Base-by-base conservation (phyloP, 2,797 vertebrate genomes). In the Coregonus suidteri region DNA sequence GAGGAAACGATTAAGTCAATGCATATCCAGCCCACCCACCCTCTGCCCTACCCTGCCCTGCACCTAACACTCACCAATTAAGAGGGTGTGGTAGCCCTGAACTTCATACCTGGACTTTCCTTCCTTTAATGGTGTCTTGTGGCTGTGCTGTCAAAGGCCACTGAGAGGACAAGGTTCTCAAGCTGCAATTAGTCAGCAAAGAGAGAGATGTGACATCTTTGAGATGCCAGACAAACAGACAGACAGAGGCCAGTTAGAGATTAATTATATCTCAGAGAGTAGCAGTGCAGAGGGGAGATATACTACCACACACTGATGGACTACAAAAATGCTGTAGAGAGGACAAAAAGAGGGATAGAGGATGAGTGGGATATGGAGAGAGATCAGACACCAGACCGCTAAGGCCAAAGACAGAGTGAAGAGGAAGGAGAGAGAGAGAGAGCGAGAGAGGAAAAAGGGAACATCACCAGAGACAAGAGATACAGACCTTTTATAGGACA, bases 371-470 rank as follows among this genome's bases (percentile, higher is more conserved):
- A 89, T 81, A 82, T 84, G 0, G 41, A 47, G 3, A 89, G 87
- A 81, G 88, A 62, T 6, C 80, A 82, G 79, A 85, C 67, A 82
- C 56, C 20, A 62, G n/a, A 62, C 59, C 20, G 59, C 20, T 25
- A 25, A 62, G 59, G 59, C 20, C 25, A 20, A 25, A 2, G 59
- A 5, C 6, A 62, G 20, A 62, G n/a, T 25, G 59, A 18, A 25
- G 54, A 59, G n/a, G 54, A 59, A 1, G 87, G 85, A 91, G 88
- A 88, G 83, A 20, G n/a, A 52, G 41, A 34, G 31, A 88, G 83
- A 20, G n/a, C 20, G 41, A 34, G 31, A 41, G 37, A 7, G 18
- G 25, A 3, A 14, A 25, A 65, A 7, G 20, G 20, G 20, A 70
- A 37, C 20, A 51, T 2, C 13, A 5, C 59, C 59, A 62, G 69